These are phyloP conservation scores for Apamea crenata DNA, from an alignment of 2,888 invertebrate species.

Conservation along the genomic window DNA sequence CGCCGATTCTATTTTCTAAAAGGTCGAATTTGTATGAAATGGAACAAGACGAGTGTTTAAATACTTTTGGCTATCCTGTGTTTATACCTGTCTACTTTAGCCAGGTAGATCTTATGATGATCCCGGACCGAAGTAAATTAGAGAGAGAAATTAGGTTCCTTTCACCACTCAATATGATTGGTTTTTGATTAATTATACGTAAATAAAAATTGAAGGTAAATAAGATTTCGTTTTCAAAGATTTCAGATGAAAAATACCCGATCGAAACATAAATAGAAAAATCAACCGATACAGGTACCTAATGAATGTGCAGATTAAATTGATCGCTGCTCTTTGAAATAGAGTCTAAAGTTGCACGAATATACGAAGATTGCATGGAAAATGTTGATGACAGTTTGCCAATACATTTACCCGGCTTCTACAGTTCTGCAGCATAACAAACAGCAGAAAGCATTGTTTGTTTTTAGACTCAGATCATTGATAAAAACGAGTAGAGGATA, in stretches of 20 bases:
- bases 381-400: constrained; percentile 4
- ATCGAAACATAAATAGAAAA: constrained; percentile 1
- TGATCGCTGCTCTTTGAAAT: constrained; percentile 12
- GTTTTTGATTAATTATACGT: constrained; percentile 24
- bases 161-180: constrained; percentile 21
- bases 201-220: constrained; percentile 20
- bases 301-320: not conserved
- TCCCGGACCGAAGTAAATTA: not conserved
- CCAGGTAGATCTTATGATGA: not conserved
- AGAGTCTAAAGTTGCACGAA: not conserved
- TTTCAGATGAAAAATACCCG: not conserved
- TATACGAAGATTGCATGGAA: not conserved
- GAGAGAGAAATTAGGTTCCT: not conserved
- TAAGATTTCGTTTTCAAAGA: constrained; percentile 15
- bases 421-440: not conserved
- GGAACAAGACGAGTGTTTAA: constrained; percentile 7
- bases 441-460: constrained; percentile 1
- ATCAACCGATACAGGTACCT: not conserved
- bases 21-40: constrained; percentile 38
- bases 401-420: not conserved
- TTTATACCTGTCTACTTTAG: not conserved
- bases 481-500: not conserved
- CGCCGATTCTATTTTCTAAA: constrained; percentile 37
- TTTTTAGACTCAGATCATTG: not conserved
- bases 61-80: not conserved